Percentiles rank a stretch among this genome's conserved stretches.
Conservation (phyloP, 64 coral and sea anemone species). For the Dendrophyllia cribrosa region DNA sequence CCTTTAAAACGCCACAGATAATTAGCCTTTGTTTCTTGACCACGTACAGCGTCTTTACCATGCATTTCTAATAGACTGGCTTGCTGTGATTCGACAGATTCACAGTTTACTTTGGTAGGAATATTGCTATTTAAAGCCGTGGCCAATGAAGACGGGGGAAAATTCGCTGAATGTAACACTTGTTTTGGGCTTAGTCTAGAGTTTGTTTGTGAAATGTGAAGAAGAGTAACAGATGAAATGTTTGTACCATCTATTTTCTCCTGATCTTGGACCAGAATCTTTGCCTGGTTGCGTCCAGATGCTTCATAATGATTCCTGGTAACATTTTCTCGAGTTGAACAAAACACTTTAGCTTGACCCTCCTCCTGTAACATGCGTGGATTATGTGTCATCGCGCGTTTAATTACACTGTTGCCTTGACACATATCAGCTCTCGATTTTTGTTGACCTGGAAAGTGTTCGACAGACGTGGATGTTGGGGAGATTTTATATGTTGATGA, state of each 20-base stretch:
- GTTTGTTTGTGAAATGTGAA: slow-evolving; percentile 14
- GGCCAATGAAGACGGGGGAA: not conserved
- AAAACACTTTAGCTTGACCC: not conserved
- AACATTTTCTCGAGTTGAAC: not conserved
- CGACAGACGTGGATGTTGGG: not conserved
- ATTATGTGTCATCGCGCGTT: not conserved
- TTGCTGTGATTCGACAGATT: not conserved
- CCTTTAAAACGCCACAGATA: slow-evolving; percentile 45
- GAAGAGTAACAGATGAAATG: not conserved
- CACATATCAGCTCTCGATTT: not conserved
- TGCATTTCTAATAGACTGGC: not conserved
- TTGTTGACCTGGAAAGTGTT: not conserved
- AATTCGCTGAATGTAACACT: not conserved
- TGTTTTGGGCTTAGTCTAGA: not conserved
- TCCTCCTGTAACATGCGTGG: not conserved
- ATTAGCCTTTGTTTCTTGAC: slow-evolving; percentile 20
- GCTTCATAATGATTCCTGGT: not conserved
- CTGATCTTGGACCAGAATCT: not conserved
- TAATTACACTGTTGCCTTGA: not conserved
- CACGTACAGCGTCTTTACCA: not conserved
- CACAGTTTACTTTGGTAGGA: not conserved
- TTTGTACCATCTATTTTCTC: not conserved
- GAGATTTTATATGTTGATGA: not conserved
- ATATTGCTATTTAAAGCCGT: not conserved
- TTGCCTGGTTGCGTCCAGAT: not conserved